Percentiles rank a stretch among this genome's conserved stretches.
These are phyloP conservation scores for Ectemnius continuus DNA, from an alignment of 2,888 invertebrate genomes.

Conservation along the genomic window DNA sequence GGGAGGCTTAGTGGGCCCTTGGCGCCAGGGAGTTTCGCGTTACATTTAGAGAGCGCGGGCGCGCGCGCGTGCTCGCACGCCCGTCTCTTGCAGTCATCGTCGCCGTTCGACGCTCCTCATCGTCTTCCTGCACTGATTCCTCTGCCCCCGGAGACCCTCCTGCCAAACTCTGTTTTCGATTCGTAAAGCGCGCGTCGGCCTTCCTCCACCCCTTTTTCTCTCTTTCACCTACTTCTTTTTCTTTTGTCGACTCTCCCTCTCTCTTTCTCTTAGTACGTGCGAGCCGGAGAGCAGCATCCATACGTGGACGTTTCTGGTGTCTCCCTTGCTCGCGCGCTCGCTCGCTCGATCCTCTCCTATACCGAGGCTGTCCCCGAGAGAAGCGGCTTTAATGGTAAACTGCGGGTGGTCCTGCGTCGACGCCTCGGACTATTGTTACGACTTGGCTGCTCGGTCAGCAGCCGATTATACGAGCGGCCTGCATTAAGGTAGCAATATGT, in stretches of 20 bases:
- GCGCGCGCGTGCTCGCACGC: conserved; percentile 12
- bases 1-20: conserved; percentile 65
- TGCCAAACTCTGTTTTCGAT: not conserved
- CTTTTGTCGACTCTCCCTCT: not conserved
- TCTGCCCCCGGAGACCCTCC: conserved; percentile 37
- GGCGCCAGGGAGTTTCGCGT: conserved; percentile 76
- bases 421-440: conserved; percentile 72
- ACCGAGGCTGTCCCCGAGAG: conserved; percentile 38
- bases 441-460: conserved; percentile 59
- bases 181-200: not conserved
- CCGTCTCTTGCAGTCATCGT: conserved; percentile 29
- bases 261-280: no score
- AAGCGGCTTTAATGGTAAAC: conserved; percentile 68
- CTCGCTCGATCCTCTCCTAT: conserved; percentile 2
- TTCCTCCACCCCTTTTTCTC: conserved; percentile 35
- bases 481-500: conserved; percentile 64
- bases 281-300: not conserved
- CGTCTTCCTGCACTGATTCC: conserved; percentile 29
- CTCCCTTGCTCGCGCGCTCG: conserved; percentile 20
- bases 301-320: not conserved
- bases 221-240: conserved; percentile 1
- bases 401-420: conserved; percentile 71
- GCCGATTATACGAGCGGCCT: conserved; percentile 63
- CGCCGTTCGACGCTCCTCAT: conserved; percentile 19
- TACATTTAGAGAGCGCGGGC: conserved; percentile 53